Conservation (phyloP, 2,113 vertebrate genomes). For the Pyrgilauda ruficollis region DNA sequence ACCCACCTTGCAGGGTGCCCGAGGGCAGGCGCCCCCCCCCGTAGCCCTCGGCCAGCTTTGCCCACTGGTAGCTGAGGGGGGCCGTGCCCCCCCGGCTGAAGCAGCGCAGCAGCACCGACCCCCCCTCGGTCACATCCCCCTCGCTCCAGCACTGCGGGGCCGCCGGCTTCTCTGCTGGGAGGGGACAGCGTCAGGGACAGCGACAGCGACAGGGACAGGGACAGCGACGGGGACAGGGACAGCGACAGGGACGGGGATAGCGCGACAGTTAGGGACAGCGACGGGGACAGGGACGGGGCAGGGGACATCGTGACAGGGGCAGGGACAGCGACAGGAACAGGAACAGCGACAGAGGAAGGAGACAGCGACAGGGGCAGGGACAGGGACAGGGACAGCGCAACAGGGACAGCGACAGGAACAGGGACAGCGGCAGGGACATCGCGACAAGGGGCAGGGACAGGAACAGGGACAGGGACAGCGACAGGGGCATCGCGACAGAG, state of each 20-base stretch:
- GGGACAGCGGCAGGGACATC: background rate
- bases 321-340: too few species aligned
- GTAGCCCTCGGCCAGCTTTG: background rate
- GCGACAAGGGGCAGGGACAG: background rate
- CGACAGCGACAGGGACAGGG: too few species aligned
- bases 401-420: background rate
- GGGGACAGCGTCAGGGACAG: background rate
- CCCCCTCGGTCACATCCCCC: slow-evolving; percentile 74
- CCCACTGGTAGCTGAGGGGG: slow-evolving; percentile 79
- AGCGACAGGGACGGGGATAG: background rate
- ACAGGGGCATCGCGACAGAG: background rate
- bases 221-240: background rate
- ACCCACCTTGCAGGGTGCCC: too few species aligned
- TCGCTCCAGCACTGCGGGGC: slow-evolving; percentile 83
- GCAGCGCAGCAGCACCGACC: slow-evolving; percentile 75
- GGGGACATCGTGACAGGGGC: background rate
- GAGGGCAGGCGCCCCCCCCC: background rate
- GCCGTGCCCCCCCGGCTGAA: slow-evolving; percentile 70
- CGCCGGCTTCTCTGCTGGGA: slow-evolving; percentile 74
- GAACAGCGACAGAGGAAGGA: background rate
- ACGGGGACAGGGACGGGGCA: background rate
- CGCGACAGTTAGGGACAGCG: background rate
- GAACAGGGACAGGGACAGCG: too few species aligned
- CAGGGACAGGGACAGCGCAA: too few species aligned
- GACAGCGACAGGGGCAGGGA: too few species aligned